Base-by-base conservation (phyloP, 2,113 vertebrate species). In the Propithecus coquereli region DNA sequence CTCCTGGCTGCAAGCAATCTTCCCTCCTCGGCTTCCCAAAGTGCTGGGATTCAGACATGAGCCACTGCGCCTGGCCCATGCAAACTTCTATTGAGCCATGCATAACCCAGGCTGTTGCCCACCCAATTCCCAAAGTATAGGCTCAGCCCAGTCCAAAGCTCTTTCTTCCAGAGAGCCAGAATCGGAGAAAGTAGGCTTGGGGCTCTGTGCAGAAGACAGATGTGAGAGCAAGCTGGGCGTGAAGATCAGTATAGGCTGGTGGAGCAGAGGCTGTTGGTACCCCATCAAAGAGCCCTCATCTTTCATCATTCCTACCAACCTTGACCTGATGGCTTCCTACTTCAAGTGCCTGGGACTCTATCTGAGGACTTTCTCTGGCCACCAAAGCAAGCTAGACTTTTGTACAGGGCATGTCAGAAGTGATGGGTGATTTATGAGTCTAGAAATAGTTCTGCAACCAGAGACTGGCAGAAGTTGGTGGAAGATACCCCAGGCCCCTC, bases 331-430 rank as follows among this genome's bases (percentile, higher is more conserved):
- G 68, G 4, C 23, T 96, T 95, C 57, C 34, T 85, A 37, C 32
- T 66, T 92, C 45, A 61, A 82, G 27, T 23, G 43, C 40, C 52
- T 61, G 6, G 10, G 22, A 13, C 52, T 90, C 50, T 90, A 43
- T 43, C 17, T 86, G n/a, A 34, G 30, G 40, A 12, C 37, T 96
- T 94, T 90, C 43, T 94, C 50, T 96, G 94, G 37, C 57, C 20
- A 45, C 23, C 34, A n/a, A 43, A 76, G 68, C 17, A 23, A 89
- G 73, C 27, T 92, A 84, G 76, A 81, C 32, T 96, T 86, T 18
- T 82, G 47, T 9, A 34, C 52, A 43, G 71, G 61, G 34, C 8
- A 63, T 17, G 13, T 14, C 23, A 6, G 50, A 94, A 97, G 43
- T 80, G 43, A 61, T 40, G 27, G 63, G 52, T 10, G 66, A 32